Percentiles rank a stretch among this genome's conserved stretches.
These are phyloP conservation scores for Fratercula arctica DNA, from an alignment of 2,797 vertebrate species.

Conservation along the genomic window DNA sequence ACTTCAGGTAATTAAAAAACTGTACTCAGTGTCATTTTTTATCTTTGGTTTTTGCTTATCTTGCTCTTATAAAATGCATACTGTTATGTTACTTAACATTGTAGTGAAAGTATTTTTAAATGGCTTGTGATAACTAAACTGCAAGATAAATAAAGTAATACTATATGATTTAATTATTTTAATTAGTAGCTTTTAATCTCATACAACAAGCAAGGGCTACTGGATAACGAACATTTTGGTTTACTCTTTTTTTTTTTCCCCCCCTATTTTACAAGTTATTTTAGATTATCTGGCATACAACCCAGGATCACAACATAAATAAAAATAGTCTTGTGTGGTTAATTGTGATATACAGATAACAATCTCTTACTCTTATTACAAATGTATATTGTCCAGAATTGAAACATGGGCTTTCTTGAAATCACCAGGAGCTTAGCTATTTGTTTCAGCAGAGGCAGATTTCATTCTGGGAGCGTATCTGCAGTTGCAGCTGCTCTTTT, in stretches of 20 bases:
- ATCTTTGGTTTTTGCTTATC: slow-evolving; percentile 56
- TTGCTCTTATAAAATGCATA: slow-evolving; percentile 67
- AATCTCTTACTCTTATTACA: background rate
- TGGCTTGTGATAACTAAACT: slow-evolving; percentile 54
- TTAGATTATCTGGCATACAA: background rate
- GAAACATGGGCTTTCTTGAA: background rate
- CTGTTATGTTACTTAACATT: slow-evolving; percentile 41
- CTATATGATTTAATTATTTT: slow-evolving; percentile 13
- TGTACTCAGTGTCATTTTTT: slow-evolving; percentile 62
- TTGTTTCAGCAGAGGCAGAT: background rate
- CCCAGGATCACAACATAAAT: background rate
- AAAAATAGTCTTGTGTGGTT: background rate
- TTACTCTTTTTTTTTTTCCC: background rate
- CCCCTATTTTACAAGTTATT: background rate
- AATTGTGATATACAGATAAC: background rate
- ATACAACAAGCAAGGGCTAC: slow-evolving; percentile 29
- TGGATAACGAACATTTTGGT: background rate
- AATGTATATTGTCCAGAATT: background rate
- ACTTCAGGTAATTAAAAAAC: slow-evolving; percentile 69
- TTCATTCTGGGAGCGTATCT: background rate
- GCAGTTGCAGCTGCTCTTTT: background rate
- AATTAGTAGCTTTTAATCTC: slow-evolving; percentile 24
- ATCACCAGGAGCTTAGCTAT: background rate
- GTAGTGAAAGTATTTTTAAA: slow-evolving; percentile 45
- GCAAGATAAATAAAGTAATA: slow-evolving; percentile 28